These are phyloP conservation scores for Noctua janthe DNA, from an alignment of 2,888 invertebrate species.

Conservation along the genomic window DNA sequence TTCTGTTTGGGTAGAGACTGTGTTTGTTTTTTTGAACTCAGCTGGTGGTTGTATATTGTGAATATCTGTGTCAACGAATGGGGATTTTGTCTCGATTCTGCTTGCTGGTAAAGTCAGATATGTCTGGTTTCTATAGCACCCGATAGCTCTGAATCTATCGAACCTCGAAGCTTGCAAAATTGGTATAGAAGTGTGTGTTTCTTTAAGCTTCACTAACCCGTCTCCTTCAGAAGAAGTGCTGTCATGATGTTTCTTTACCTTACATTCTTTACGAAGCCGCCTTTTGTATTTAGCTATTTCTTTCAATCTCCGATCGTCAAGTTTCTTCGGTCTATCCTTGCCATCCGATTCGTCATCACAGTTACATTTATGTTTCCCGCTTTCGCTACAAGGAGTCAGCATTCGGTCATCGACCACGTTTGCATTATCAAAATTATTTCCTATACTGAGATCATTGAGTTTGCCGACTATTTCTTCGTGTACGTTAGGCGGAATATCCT, in stretches of 20 bases:
- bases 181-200: conserved; percentile 87
- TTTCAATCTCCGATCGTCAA: conserved; percentile 84
- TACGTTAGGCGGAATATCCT: conserved; percentile 75
- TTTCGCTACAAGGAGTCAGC: conserved; percentile 93
- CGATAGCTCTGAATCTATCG: conserved; percentile 86
- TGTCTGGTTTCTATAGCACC: conserved; percentile 87
- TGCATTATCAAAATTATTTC: conserved; percentile 71
- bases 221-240: conserved; percentile 87
- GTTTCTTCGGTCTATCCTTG: conserved; percentile 79
- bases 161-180: conserved; percentile 88
- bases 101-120: conserved; percentile 86
- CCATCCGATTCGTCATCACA: conserved; percentile 93
- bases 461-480: conserved; percentile 84
- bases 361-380: conserved; percentile 94
- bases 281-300: conserved; percentile 88
- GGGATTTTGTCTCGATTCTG: conserved; percentile 83
- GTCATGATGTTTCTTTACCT: conserved; percentile 83
- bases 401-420: conserved; percentile 92
- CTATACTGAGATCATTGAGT: conserved; percentile 87
- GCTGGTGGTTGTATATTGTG: conserved; percentile 71
- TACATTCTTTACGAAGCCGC: conserved; percentile 85
- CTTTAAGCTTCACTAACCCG: conserved; percentile 73
- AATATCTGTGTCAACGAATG: conserved; percentile 78
- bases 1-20: conserved; percentile 86
- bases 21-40: conserved; percentile 81